phyloP scores from a whole-genome alignment of 2,113 vertebrate genomes.

The Apteryx mantelli region DNA sequence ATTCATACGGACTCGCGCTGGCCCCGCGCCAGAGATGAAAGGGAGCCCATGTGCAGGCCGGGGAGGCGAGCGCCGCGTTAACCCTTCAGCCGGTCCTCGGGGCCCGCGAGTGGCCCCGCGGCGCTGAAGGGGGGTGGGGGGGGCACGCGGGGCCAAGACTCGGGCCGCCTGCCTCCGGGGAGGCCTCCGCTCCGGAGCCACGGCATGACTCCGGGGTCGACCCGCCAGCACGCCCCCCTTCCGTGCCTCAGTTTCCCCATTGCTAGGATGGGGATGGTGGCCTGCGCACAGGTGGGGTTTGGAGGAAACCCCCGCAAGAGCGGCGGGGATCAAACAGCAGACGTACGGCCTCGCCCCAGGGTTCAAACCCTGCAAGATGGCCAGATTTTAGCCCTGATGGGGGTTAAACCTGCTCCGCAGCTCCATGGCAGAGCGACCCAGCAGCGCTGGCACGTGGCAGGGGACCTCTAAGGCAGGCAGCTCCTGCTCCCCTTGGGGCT shows the following conservation, averaged over 20 bases:
- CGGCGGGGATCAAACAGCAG: accelerated
- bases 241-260: conserved; percentile 8
- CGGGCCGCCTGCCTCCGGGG: accelerated
- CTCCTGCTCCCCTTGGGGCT: not conserved
- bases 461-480: not conserved
- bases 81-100: not conserved
- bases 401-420: accelerated
- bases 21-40: conserved; percentile 65
- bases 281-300: not conserved
- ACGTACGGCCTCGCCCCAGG: not conserved
- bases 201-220: accelerated
- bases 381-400: accelerated
- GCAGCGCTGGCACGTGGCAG: not conserved
- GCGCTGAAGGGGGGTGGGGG: not conserved
- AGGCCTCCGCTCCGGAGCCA: accelerated
- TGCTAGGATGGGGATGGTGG: not conserved
- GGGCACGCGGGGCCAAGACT: accelerated
- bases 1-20: conserved; percentile 75
- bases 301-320: not conserved
- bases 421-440: not conserved
- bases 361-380: not conserved
- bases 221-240: not conserved
- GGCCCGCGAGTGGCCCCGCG: not conserved
- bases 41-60: conserved; percentile 65
- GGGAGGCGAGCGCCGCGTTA: conserved; percentile 63